These are phyloP conservation scores for Puffinus mauretanicus DNA, from an alignment of 2,113 vertebrate genomes.

Conservation along the genomic window DNA sequence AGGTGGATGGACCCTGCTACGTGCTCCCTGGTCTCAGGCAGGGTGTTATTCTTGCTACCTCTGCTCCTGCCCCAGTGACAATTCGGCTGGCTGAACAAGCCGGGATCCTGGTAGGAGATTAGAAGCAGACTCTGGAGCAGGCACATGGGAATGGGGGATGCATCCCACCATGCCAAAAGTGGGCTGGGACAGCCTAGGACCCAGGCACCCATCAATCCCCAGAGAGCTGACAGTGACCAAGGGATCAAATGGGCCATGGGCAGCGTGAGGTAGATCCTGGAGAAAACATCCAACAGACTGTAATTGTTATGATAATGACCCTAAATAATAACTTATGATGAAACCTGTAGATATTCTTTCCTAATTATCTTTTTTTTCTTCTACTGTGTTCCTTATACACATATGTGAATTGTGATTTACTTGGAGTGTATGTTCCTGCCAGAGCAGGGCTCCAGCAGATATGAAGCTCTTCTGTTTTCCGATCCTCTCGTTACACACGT, in stretches of 20 bases:
- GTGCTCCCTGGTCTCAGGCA: rapidly evolving
- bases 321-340: background rate
- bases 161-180: background rate
- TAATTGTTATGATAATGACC: background rate
- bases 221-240: background rate
- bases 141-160: background rate
- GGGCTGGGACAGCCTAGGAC: background rate
- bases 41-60: background rate
- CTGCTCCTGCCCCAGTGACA: background rate
- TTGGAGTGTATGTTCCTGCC: background rate
- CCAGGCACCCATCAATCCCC: background rate
- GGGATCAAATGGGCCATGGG: background rate
- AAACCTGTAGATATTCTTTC: background rate
- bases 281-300: background rate
- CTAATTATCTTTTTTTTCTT: background rate
- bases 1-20: rapidly evolving
- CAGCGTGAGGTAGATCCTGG: background rate
- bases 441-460: background rate
- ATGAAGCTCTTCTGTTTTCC: background rate
- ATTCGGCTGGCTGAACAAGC: background rate
- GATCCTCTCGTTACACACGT: background rate
- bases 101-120: background rate
- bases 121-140: background rate
- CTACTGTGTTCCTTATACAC: background rate
- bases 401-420: background rate